Conservation (phyloP, 2,113 vertebrate species). For the Chunga burmeisteri region DNA sequence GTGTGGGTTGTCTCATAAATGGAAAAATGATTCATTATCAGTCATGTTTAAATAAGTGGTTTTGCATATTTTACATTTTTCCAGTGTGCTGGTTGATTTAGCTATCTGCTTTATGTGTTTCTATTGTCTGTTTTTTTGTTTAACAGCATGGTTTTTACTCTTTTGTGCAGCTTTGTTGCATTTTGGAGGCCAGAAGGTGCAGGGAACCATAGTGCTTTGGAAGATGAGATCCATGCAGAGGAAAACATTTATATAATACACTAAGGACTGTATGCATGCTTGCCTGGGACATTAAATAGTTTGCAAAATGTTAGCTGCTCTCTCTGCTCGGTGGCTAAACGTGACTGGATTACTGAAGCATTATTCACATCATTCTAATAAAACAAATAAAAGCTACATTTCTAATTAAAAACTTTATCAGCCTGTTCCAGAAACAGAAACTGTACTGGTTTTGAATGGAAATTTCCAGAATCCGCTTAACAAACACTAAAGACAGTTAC, state of each 20-base stretch:
- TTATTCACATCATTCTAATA: background rate
- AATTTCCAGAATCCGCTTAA: background rate
- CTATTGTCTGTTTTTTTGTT: background rate
- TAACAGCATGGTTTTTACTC: background rate
- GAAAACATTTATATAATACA: constrained; percentile 50
- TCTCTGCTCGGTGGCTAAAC: background rate
- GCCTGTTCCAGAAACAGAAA: background rate
- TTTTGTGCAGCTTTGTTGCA: constrained; percentile 3
- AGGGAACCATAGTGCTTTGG: background rate
- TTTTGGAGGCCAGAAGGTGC: background rate
- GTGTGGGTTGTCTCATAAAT: background rate
- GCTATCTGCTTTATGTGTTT: background rate
- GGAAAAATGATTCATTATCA: background rate
- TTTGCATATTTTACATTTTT: background rate
- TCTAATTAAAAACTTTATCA: constrained; percentile 16
- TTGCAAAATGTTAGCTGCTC: constrained; percentile 18
- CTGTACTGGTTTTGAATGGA: background rate
- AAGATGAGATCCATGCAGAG: constrained; percentile 29
- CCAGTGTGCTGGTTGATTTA: background rate
- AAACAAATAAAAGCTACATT: constrained; percentile 32
- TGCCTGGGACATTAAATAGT: background rate
- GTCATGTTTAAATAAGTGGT: background rate
- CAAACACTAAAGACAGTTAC: background rate
- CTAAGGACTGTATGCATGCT: background rate
- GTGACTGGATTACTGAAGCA: background rate